Evolutionary conservation across 2,888 invertebrate genomes (phyloP).

Genomic region (Meliscaeva auricollis): DNA sequence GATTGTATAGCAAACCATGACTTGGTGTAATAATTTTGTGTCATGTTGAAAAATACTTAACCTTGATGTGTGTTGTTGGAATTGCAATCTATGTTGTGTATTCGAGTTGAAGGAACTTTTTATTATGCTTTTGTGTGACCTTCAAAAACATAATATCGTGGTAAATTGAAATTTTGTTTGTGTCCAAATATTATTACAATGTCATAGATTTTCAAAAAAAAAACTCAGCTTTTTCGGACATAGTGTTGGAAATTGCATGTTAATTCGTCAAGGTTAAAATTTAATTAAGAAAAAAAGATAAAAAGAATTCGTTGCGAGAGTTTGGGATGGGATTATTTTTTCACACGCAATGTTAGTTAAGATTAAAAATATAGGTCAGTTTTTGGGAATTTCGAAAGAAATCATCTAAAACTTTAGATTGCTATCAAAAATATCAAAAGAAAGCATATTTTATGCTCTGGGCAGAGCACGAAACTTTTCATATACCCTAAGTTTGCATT

Average conservation of each 20-base stretch:
- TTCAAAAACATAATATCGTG: neutral
- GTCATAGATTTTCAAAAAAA: neutral
- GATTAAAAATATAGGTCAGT: too few relatives aligned
- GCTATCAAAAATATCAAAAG: too few relatives aligned
- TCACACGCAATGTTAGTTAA: too few relatives aligned
- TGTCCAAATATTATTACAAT: neutral
- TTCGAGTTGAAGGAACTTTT: constrained; percentile 3
- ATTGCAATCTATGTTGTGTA: neutral
- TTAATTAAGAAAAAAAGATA: too few relatives aligned
- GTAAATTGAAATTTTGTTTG: neutral
- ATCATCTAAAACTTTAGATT: too few relatives aligned
- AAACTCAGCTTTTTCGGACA: neutral
- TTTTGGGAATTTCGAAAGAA: too few relatives aligned
- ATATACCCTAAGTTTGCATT: too few relatives aligned
- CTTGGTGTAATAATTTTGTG: neutral
- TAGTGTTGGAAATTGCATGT: neutral
- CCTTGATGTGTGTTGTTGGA: too few relatives aligned
- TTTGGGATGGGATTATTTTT: too few relatives aligned
- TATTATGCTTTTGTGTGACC: neutral
- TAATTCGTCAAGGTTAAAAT: neutral
- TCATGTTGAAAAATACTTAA: neutral
- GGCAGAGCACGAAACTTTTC: too few relatives aligned
- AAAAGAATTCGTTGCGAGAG: too few relatives aligned
- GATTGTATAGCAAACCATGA: neutral
- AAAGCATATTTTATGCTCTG: too few relatives aligned